A percentile compares a stretch with the other conserved stretches of the same genome.
These are phyloP conservation scores for Parnassius glacialis DNA, from an alignment of 2,888 invertebrate genomes.

Conservation along the genomic window DNA sequence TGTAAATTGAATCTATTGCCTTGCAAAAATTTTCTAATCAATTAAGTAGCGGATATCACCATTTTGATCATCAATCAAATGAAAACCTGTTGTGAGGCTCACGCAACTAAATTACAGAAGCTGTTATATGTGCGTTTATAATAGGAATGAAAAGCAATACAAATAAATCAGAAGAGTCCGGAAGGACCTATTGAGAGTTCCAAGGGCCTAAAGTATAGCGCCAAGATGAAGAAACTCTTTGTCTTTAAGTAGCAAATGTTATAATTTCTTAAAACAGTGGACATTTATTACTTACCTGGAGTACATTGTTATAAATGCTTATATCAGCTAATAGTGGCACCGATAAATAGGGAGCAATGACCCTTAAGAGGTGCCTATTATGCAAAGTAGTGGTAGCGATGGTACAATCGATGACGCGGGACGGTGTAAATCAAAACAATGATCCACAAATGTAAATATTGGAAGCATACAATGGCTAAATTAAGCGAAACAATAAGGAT, in stretches of 20 bases:
- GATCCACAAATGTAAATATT: constrained; percentile 70
- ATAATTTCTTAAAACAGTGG: neutral
- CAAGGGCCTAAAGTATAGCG: too few species aligned
- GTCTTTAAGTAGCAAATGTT: neutral
- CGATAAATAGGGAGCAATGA: constrained; percentile 24
- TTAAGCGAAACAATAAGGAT: constrained; percentile 78
- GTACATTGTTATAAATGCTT: constrained; percentile 12
- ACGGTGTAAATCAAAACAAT: constrained; percentile 51
- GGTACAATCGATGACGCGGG: constrained; percentile 35
- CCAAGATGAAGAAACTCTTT: too few species aligned
- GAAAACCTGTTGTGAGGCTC: constrained; percentile 57
- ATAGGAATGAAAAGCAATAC: constrained; percentile 1
- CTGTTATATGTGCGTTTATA: constrained; percentile 48
- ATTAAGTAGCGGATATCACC: constrained; percentile 54
- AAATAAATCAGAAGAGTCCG: too few species aligned
- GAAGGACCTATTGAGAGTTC: too few species aligned
- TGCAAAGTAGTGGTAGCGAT: constrained; percentile 28
- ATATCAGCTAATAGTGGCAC: constrained; percentile 3
- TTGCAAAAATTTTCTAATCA: constrained; percentile 66
- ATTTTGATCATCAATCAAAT: constrained; percentile 64
- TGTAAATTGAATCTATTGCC: constrained; percentile 55
- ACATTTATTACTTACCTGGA: constrained; percentile 4
- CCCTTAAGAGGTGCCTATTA: constrained; percentile 26
- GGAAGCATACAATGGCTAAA: constrained; percentile 72
- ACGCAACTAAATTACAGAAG: constrained; percentile 51